phyloP scores from a whole-genome alignment of 1,140 invertebrate species.

The Drosophila grimshawi region DNA sequence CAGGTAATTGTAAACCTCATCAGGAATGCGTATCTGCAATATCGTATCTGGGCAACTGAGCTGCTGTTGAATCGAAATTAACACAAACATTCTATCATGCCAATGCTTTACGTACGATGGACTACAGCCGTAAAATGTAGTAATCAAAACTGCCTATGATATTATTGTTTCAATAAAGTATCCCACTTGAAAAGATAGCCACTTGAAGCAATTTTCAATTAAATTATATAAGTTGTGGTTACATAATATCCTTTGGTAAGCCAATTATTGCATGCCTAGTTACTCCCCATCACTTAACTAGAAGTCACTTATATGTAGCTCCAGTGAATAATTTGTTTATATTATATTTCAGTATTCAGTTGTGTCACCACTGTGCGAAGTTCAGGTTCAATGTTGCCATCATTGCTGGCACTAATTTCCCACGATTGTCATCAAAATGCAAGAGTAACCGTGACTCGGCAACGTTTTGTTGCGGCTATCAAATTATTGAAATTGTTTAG shows the following conservation, averaged over 20 bases:
- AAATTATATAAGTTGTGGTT: no score
- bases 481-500: conserved; percentile 50
- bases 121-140: neutral
- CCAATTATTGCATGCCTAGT: neutral
- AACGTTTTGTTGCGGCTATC: neutral
- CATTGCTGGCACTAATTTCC: conserved; percentile 53
- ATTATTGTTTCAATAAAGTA: neutral
- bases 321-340: conserved; percentile 8
- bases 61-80: conserved; percentile 56
- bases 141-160: neutral
- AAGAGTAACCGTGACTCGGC: conserved; percentile 16
- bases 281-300: neutral
- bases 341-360: neutral
- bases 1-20: conserved; percentile 16
- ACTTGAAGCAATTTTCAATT: no score
- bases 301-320: neutral
- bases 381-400: conserved; percentile 20
- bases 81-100: conserved; percentile 27
- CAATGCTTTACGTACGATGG: conserved; percentile 1
- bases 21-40: conserved; percentile 27
- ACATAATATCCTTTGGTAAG: no score
- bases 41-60: conserved; percentile 4
- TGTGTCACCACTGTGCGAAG: conserved; percentile 9
- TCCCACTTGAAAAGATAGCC: neutral
- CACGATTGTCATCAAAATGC: conserved; percentile 52